Percentiles rank a stretch among this genome's conserved stretches.
These are phyloP conservation scores for Morelia viridis DNA, from an alignment of 2,797 vertebrate species.

Conservation along the genomic window DNA sequence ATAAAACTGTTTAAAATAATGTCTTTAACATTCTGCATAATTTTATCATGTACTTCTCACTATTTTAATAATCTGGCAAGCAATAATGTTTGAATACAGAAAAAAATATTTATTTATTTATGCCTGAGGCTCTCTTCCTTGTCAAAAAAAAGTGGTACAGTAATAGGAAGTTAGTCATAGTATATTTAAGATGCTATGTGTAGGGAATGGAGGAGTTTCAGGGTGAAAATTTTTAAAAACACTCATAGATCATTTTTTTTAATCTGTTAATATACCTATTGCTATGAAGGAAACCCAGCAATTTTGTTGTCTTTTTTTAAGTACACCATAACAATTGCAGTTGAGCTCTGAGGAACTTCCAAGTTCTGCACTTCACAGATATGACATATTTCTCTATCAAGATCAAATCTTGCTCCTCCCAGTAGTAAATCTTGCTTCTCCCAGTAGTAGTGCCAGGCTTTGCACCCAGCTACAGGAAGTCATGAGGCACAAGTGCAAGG, in stretches of 20 bases:
- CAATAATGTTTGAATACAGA: neutral
- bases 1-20: neutral
- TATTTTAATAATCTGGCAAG: neutral
- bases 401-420: neutral
- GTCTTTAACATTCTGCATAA: neutral
- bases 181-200: neutral
- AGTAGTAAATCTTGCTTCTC: neutral
- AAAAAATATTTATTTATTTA: neutral
- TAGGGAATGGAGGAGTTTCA: slow-evolving; percentile 1
- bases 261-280: neutral
- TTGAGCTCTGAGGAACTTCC: neutral
- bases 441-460: neutral
- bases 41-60: neutral
- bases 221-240: neutral
- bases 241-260: neutral
- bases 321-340: neutral
- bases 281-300: neutral
- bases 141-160: neutral
- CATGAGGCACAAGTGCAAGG: neutral
- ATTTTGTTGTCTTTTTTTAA: neutral
- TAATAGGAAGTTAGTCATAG: neutral
- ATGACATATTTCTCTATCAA: neutral
- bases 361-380: neutral
- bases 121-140: neutral
- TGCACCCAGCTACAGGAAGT: neutral